Base-by-base conservation (phyloP, 2,797 vertebrate species). In the Melopsittacus undulatus region DNA sequence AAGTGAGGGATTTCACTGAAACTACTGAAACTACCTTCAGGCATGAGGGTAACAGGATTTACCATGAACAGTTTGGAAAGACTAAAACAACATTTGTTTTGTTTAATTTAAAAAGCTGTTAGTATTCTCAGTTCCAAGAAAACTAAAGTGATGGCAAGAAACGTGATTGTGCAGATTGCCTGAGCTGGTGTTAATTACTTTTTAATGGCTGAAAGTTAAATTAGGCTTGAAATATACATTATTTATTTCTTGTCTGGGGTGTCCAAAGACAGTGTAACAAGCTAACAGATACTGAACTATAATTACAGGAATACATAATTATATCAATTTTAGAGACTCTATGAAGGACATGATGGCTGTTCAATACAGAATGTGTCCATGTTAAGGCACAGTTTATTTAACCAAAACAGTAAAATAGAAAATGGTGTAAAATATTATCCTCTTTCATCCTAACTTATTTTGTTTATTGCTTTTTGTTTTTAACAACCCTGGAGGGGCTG, bases 71-170 rank as follows among this genome's bases (percentile, higher is more conserved):
- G 86, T 62, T 83, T 93, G 94, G 74, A 69, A 92, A 93, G 67
- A 72, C 80, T 69, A 86, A 92, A 95, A 69, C 77, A 90, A 90
- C 95, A 97, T 95, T 97, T 96, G 96, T 83, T 96, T 92, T 92
- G 66, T 78, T 95, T 88, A 81, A 84, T 95, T 93, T 89, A 10
- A 94, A 95, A 97, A 96, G 92, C 94, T 96, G 95, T 83, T 92
- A 73, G 63, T 76, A 95, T 93, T 94, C 83, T 90, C 90, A 89
- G 95, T 95, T 96, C 95, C 93, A 94, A 90, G 93, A 70, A 92
- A 82, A 87, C 56, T 43, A 49, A 90, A 95, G 69, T 34, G 70
- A 93, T 95, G 93, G 92, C 95, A 95, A 95, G 94, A 83, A 92
- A 93, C 3, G 13, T 36, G 83, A 76, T 73, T 42, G 51, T 89